Base-by-base conservation (phyloP, 1,140 invertebrate genomes). In the Diorhabda carinulata region DNA sequence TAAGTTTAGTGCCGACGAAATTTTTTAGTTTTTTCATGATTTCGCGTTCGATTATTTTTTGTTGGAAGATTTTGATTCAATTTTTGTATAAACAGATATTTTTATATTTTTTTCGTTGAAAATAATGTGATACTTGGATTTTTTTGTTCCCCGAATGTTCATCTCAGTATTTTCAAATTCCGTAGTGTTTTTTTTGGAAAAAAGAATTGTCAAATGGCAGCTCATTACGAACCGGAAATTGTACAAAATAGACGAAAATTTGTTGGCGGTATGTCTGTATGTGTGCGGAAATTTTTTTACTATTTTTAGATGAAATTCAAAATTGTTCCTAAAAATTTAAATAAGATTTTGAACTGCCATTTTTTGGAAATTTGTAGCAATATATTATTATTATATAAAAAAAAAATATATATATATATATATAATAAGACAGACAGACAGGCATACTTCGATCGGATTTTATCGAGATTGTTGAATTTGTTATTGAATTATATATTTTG, bases 401-500 rank as follows among this genome's bases (percentile, higher is more conserved):
- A 25, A 25, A 25, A 25, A 1, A 25, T 25, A 25, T 25, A 25
- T 25, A 25, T 25, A 25, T 25, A 25, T 25, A 25, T 25, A 25
- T 25, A 25, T 25, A 25, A 1, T 25, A 25, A 25, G 25, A 25
- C 47, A 58, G 43, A 25, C 44, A 56, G 42, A 43, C 67, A 62
- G 61, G 61, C 60, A 63, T 68, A 68, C 57, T 64, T 57, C 62
- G n/a, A 56, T n/a, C 47, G 70, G 66, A 67, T 43, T 43, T 44
- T 45, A 61, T 43, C 25, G 10, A 64, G 61, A 78, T 77, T 78
- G 77, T 78, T 78, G 71, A 76, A 78, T 79, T 79, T 79, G 77
- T 79, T 79, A 78, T 76, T 75, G 71, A 77, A 75, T 73, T 78
- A 79, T 78, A 79, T 77, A 79, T 79, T 79, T 79, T 79, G 78